Percentiles rank a stretch among this genome's conserved stretches.
phyloP scores from a whole-genome alignment of 2,113 vertebrate species.

The Sardina pilchardus region DNA sequence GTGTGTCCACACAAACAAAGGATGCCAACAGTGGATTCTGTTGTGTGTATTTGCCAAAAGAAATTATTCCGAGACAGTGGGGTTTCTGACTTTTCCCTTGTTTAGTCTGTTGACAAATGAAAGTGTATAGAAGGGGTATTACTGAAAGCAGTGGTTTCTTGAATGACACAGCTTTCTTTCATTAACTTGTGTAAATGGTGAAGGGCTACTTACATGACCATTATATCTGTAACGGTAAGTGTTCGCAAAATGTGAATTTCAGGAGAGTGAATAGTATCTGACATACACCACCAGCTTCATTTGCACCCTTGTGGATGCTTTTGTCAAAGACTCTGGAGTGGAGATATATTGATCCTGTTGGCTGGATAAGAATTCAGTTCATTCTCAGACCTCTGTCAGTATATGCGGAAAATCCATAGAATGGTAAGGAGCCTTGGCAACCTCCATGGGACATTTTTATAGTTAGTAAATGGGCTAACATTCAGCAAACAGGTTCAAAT shows the following conservation, averaged over 20 bases:
- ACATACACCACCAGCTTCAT: not conserved
- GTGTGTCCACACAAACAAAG: not conserved
- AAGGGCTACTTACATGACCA: too few species aligned
- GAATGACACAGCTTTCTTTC: too few species aligned
- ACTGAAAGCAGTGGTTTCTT: not conserved
- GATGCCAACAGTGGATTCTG: not conserved
- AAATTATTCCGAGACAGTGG: not conserved
- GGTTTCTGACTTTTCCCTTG: not conserved
- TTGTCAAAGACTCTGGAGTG: not conserved
- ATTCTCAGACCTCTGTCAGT: not conserved
- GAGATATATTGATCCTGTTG: not conserved
- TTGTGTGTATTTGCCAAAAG: not conserved
- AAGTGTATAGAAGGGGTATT: not conserved
- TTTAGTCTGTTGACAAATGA: not conserved
- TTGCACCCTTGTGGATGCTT: too few species aligned
- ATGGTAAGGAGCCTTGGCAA: not conserved
- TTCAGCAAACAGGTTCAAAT: not conserved
- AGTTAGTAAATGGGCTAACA: not conserved
- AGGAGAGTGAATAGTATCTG: not conserved
- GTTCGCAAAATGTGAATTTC: not conserved
- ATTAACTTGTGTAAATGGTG: not conserved
- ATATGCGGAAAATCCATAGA: not conserved
- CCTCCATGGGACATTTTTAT: not conserved
- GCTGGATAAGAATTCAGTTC: constrained; percentile 2
- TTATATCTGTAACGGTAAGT: not conserved